A percentile compares a stretch with the other conserved stretches of the same genome.
phyloP scores from a whole-genome alignment of 2,113 vertebrate genomes.

The Crotalus horridus region DNA sequence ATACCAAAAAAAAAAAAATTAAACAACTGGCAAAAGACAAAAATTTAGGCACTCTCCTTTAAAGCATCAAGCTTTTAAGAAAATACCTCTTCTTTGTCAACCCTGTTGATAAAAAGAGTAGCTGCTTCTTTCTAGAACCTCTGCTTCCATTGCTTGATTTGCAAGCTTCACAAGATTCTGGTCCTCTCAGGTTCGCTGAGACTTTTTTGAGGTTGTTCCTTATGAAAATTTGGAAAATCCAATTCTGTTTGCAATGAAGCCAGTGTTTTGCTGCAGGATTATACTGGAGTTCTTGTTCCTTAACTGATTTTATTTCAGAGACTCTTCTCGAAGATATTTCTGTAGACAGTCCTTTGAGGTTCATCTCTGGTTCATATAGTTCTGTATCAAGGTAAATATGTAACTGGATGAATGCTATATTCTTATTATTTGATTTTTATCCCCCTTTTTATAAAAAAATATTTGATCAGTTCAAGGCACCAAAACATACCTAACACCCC shows the following conservation, averaged over 20 bases:
- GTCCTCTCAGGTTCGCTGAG: background rate
- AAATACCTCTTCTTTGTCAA: background rate
- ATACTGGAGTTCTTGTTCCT: background rate
- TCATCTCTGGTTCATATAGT: background rate
- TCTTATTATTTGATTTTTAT: background rate
- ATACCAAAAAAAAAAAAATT: background rate
- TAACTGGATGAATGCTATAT: background rate
- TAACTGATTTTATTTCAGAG: background rate
- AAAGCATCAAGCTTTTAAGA: background rate
- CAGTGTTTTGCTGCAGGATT: background rate
- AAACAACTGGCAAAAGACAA: background rate
- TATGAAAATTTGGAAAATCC: background rate
- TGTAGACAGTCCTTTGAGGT: background rate
- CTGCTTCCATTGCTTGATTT: background rate
- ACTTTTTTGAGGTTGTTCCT: background rate
- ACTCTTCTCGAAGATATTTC: background rate
- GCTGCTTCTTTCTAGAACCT: background rate
- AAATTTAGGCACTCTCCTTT: background rate
- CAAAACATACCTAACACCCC: background rate
- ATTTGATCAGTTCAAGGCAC: background rate
- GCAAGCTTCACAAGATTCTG: background rate
- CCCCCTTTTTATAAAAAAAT: background rate
- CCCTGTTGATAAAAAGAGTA: background rate
- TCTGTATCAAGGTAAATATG: background rate
- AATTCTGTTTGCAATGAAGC: background rate